phyloP scores from a whole-genome alignment of 2,113 vertebrate species.

The Oncorhynchus gorbuscha region DNA sequence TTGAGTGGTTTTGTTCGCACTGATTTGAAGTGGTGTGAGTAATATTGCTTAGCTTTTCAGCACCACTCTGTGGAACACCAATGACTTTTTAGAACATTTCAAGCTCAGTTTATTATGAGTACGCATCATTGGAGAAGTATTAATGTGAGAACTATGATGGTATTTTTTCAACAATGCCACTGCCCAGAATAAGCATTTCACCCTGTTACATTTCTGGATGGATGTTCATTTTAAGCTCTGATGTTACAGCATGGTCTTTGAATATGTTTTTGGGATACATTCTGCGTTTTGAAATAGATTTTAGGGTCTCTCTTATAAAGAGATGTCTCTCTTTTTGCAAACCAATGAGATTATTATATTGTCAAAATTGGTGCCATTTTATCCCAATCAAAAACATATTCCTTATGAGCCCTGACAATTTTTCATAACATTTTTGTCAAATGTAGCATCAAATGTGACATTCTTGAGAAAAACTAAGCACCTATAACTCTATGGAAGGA shows the following conservation, averaged over 20 bases:
- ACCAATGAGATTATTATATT: conserved; percentile 14
- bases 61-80: not conserved
- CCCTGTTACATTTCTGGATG: not conserved
- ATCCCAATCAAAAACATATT: conserved; percentile 24
- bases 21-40: too few relatives aligned
- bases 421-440: conserved; percentile 36
- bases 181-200: not conserved
- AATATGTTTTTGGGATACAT: not conserved
- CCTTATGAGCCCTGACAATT: conserved; percentile 1
- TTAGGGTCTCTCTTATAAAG: conserved; percentile 16
- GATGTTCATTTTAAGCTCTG: too few relatives aligned
- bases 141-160: not conserved
- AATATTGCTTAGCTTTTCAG: not conserved
- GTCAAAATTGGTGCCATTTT: conserved; percentile 43
- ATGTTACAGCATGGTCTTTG: not conserved
- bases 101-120: not conserved
- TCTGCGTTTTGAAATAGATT: conserved; percentile 36
- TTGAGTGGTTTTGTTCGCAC: too few relatives aligned
- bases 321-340: conserved; percentile 20
- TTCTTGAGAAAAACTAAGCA: conserved; percentile 38
- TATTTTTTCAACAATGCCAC: not conserved
- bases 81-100: not conserved
- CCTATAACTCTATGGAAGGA: conserved; percentile 13
- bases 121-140: not conserved
- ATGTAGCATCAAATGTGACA: conserved; percentile 55